Conservation (phyloP, 2,888 invertebrate species). For the Campaea margaritaria region DNA sequence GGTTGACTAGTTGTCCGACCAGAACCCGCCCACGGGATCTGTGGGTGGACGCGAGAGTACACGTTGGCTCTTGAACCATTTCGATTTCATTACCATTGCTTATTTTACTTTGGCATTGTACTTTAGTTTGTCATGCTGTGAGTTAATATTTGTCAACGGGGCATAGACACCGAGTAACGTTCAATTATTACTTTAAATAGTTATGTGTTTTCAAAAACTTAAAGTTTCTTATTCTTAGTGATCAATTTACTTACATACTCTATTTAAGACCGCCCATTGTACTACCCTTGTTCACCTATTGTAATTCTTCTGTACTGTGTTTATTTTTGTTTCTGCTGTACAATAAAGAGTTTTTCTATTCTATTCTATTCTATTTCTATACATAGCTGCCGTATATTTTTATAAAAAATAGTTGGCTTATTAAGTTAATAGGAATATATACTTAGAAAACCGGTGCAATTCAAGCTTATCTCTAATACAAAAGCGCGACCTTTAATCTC, state of each 20-base stretch:
- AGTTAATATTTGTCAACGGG: neutral
- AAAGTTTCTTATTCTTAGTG: too few relatives aligned
- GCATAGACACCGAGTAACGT: neutral
- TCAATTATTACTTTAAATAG: neutral
- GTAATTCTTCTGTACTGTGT: too few relatives aligned
- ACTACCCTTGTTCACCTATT: too few relatives aligned
- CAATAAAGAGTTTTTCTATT: too few relatives aligned
- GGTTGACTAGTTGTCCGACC: conserved; percentile 46
- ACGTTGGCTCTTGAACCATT: conserved; percentile 50
- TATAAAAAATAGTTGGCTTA: neutral
- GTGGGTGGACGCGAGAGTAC: conserved; percentile 53
- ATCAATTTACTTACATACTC: too few relatives aligned
- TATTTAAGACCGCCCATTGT: neutral
- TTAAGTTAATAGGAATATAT: neutral
- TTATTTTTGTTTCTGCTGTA: too few relatives aligned
- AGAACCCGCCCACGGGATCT: conserved; percentile 45
- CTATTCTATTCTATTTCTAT: too few relatives aligned
- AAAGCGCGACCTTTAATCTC: conserved; percentile 38
- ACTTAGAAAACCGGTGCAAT: neutral
- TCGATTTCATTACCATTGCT: conserved; percentile 34
- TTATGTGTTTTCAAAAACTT: neutral
- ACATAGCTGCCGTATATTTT: neutral
- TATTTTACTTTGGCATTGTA: conserved; percentile 35
- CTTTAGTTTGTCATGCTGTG: neutral
- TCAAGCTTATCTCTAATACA: conserved; percentile 16